Evolutionary conservation across 2,888 invertebrate species (phyloP), one percentile per base, ranked within the genome.

Genomic region (Ypsolopha scabrella): DNA sequence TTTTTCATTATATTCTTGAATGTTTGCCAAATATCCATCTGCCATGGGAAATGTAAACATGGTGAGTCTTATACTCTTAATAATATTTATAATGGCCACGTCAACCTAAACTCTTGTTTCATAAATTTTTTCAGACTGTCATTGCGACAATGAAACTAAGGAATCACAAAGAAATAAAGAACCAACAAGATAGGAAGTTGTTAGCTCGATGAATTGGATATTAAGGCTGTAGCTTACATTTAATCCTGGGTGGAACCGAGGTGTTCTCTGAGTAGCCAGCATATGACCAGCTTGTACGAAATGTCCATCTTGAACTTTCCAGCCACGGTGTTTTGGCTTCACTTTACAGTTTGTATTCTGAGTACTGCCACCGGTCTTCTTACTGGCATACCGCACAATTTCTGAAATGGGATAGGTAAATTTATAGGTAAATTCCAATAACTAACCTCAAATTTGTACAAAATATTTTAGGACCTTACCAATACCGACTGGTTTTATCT

Each of bases 211-310:
- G n/a, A n/a, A n/a, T n/a, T n/a, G n/a, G n/a, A n/a, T n/a, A n/a
- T n/a, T n/a, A n/a, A n/a, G n/a, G n/a, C n/a, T 24, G 24, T 24
- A 24, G 72, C 85, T 75, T 75, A 94, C 94, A 81, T 94, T 91
- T 51, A 94, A 72, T 8, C 94, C 94, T 7, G 95, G 94, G 76
- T 94, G 94, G 69, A 93, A 95, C 51, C 94, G 85, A 0, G 91
- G 78, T 3, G 75, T 89, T 50, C 88, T 76, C 71, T 95, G 95
- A 0, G 90, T 90, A 0, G 83, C 94, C 53, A 95, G 65, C 60
- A 93, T 89, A 48, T 90, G 89, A 41, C 94, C 93, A 8, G 87
- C 72, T 48, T 89, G 77, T 4, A 94, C 94, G 54, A 60, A 65
- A 59, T 87, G 75, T 0, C 94, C 93, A 64, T 94, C 93, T 61